Percentiles rank a stretch among this genome's conserved stretches.
These are phyloP conservation scores for Rotaria sp. DNA, from an alignment of 2,888 invertebrate genomes.

Conservation along the genomic window DNA sequence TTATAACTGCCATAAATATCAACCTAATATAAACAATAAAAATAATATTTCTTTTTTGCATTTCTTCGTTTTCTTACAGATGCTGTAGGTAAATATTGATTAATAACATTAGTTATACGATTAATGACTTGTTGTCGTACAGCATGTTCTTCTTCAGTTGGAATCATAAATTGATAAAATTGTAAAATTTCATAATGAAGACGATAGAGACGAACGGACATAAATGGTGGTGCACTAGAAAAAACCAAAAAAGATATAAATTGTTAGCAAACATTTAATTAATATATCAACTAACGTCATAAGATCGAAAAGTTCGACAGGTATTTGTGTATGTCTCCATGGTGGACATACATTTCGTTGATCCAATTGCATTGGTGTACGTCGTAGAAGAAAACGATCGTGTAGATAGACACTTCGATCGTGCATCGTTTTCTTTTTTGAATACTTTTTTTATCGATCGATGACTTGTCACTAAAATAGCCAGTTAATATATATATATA, in stretches of 20 bases:
- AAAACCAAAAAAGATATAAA: neutral
- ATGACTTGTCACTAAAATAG: neutral
- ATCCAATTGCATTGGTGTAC: neutral
- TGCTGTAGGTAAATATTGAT: slow-evolving; percentile 82
- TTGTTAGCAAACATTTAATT: neutral
- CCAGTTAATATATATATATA: neutral
- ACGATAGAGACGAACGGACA: slow-evolving; percentile 50
- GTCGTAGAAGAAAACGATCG: neutral
- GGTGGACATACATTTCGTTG: neutral
- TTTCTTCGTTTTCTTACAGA: slow-evolving; percentile 44
- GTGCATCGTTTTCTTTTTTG: neutral
- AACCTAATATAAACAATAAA: slow-evolving; percentile 59
- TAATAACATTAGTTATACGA: slow-evolving; percentile 77
- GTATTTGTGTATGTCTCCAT: slow-evolving; percentile 19
- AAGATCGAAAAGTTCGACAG: slow-evolving; percentile 6
- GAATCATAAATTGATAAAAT: slow-evolving; percentile 87
- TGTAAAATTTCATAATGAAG: slow-evolving; percentile 94
- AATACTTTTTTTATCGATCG: neutral
- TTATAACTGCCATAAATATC: slow-evolving; percentile 96
- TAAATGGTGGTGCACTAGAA: neutral
- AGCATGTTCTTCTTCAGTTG: slow-evolving; percentile 79
- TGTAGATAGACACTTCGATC: neutral
- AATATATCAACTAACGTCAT: neutral
- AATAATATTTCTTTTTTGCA: neutral
- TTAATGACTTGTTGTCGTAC: slow-evolving; percentile 79